Conservation (phyloP, 2,113 vertebrate genomes). For the Notiomystis cincta region DNA sequence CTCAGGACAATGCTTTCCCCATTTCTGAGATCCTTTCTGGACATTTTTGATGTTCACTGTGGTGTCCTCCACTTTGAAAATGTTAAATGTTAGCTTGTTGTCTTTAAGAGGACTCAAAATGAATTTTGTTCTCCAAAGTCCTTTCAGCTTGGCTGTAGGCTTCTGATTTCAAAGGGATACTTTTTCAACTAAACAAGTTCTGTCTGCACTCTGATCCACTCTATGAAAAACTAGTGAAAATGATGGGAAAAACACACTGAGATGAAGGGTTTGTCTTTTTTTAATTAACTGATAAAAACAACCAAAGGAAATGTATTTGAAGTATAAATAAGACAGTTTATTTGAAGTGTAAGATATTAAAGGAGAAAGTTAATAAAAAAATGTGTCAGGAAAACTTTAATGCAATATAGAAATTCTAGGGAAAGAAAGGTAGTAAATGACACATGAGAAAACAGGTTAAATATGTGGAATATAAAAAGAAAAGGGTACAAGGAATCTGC, state of each 20-base stretch:
- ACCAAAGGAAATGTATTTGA: neutral
- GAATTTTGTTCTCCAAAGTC: neutral
- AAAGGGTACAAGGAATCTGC: neutral
- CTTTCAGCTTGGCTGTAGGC: neutral
- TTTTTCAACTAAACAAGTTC: neutral
- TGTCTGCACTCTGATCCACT: neutral
- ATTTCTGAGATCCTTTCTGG: neutral
- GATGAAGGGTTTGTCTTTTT: neutral
- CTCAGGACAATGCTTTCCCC: neutral
- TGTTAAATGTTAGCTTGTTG: neutral
- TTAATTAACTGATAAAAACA: conserved; percentile 30
- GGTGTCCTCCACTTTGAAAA: neutral
- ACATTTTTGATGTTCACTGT: neutral
- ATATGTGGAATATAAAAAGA: neutral
- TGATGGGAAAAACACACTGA: neutral
- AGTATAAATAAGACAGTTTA: conserved; percentile 17
- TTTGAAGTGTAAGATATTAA: conserved; percentile 15
- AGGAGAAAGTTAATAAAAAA: conserved; percentile 19
- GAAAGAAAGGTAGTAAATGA: neutral
- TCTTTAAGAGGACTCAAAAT: neutral
- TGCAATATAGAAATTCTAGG: neutral
- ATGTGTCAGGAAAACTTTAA: neutral
- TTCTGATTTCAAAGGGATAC: neutral
- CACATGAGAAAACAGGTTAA: neutral
- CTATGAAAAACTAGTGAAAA: neutral